Percentiles rank a stretch among this genome's conserved stretches.
Evolutionary conservation across 2,888 invertebrate species (phyloP).

Genomic region (Aphodius granarius): DNA sequence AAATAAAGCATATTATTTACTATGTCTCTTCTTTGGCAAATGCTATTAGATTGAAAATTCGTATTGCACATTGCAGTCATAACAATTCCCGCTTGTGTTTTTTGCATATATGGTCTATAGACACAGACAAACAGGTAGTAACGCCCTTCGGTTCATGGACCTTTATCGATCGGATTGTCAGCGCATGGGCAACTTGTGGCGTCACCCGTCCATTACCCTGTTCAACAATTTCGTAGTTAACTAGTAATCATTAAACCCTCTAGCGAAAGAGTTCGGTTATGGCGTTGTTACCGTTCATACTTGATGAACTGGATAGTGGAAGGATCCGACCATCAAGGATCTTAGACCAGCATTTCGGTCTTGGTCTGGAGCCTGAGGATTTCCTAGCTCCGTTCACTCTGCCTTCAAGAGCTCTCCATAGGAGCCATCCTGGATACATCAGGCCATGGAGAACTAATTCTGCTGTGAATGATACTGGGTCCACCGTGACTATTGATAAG

Average conservation of each 20-base stretch:
- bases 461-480: constrained; percentile 58
- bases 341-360: constrained; percentile 59
- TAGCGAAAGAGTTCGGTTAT: constrained; percentile 40
- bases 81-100: neutral
- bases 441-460: constrained; percentile 56
- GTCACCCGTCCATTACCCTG: neutral
- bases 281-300: constrained; percentile 57
- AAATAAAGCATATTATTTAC: neutral
- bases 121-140: neutral
- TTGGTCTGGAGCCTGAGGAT: constrained; percentile 58
- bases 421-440: constrained; percentile 43
- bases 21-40: neutral
- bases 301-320: constrained; percentile 59
- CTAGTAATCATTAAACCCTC: neutral
- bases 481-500: constrained; percentile 61
- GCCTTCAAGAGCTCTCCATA: constrained; percentile 12
- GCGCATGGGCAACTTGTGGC: neutral
- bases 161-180: neutral
- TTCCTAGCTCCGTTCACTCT: constrained; percentile 44
- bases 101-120: neutral
- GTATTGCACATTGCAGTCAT: too few species aligned
- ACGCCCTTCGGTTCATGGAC: neutral
- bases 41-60: too few species aligned
- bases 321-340: constrained; percentile 52
- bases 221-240: neutral